Conservation (phyloP, 2,113 vertebrate species). For the Zeus faber region DNA sequence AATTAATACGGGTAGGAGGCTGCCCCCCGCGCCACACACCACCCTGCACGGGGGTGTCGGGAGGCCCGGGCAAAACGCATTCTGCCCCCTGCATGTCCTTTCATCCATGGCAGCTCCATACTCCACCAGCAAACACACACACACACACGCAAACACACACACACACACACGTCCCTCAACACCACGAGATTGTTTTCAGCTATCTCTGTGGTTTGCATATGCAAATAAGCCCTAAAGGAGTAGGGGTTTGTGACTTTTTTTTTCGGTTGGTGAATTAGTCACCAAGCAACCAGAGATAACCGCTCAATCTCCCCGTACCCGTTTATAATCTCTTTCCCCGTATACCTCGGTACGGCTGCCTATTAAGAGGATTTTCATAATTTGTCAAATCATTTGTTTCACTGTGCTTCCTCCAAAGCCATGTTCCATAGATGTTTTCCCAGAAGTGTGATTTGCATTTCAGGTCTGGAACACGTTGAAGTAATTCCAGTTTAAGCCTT, state of each 20-base stretch:
- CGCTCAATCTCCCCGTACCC: background rate
- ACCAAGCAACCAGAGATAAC: background rate
- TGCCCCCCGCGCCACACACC: no score
- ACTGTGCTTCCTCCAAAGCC: background rate
- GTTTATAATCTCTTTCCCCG: no score
- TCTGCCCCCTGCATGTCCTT: background rate
- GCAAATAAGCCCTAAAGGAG: background rate
- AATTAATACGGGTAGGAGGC: no score
- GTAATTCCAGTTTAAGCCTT: no score
- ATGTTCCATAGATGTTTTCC: no score
- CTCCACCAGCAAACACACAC: background rate
- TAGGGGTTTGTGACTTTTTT: no score
- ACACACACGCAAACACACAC: background rate
- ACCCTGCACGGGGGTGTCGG: no score
- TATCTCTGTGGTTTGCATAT: background rate
- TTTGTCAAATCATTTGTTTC: background rate
- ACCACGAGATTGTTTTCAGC: background rate
- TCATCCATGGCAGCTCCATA: background rate
- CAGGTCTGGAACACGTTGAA: no score
- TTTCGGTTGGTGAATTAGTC: background rate
- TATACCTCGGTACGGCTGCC: no score
- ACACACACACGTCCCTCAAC: background rate
- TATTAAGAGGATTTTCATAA: background rate
- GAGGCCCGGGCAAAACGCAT: no score
- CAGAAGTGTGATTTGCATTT: no score